These are phyloP conservation scores for Glossophaga mutica DNA, from an alignment of 2,797 vertebrate species.

Conservation along the genomic window DNA sequence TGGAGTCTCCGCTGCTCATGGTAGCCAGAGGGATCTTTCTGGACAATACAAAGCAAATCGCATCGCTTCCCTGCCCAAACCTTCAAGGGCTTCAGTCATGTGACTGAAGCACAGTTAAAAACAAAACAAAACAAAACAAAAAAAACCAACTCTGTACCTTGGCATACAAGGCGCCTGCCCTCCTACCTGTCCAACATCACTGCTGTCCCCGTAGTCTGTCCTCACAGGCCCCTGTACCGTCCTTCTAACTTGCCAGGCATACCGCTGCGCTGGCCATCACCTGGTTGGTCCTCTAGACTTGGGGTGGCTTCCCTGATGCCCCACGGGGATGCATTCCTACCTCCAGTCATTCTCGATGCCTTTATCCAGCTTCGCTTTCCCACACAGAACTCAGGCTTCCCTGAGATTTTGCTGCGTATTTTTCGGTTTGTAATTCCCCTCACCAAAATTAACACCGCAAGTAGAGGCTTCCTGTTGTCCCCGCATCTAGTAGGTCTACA, in stretches of 20 bases:
- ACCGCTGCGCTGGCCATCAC: neutral
- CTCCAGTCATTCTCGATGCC: neutral
- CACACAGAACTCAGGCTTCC: neutral
- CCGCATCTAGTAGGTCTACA: neutral
- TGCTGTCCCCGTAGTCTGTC: neutral
- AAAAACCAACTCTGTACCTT: neutral
- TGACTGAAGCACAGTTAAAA: neutral
- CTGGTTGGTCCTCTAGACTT: neutral
- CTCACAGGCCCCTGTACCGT: neutral
- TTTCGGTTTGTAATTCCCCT: neutral
- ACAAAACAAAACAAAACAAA: neutral
- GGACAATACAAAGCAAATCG: neutral
- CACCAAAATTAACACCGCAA: neutral
- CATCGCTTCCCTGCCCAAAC: neutral
- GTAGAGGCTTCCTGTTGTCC: neutral
- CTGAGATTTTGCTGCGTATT: neutral
- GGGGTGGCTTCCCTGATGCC: neutral
- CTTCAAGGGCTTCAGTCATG: neutral
- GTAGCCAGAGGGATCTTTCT: neutral
- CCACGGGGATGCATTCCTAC: neutral
- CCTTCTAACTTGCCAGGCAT: neutral
- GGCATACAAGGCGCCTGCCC: fast-evolving
- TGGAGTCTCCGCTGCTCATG: neutral
- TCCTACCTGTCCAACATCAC: neutral
- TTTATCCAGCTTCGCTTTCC: neutral